Conservation (phyloP, 2,113 vertebrate genomes). For the pig (Sus scrofa) region T2T-Sscrofa CM000814.6:33896501-33897000, state of each 20-base stretch:
- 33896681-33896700: constrained; percentile 60
- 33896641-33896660: neutral
- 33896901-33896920: constrained; percentile 49
- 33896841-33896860: neutral
- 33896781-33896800: constrained; percentile 96
- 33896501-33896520: neutral
- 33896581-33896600: neutral
- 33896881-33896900: neutral
- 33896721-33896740: constrained; percentile 96
- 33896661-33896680: too few relatives aligned
- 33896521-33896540: neutral
- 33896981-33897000: neutral
- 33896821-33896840: constrained; percentile 53
- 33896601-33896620: neutral
- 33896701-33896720: constrained; percentile 93
- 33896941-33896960: neutral
- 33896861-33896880: neutral
- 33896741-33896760: constrained; percentile 91
- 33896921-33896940: neutral
- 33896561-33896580: neutral
- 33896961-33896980: neutral
- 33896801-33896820: constrained; percentile 47
- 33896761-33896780: constrained; percentile 95
- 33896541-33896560: neutral
- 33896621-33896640: neutral